Evolutionary conservation across 1,140 invertebrate genomes (phyloP).

Genomic region (Zophobas atratus): DNA sequence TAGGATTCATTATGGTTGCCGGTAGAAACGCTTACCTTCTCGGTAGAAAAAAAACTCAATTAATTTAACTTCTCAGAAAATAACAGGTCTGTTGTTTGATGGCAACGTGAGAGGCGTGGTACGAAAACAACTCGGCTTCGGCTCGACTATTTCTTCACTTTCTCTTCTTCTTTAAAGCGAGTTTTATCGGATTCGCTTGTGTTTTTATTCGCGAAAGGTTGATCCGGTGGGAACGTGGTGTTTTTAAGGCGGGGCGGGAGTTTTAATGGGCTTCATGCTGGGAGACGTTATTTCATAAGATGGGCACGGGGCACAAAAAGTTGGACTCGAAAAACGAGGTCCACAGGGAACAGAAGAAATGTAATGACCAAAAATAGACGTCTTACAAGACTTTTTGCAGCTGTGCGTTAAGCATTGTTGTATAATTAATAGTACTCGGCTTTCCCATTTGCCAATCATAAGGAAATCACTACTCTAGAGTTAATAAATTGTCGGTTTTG

Average conservation of each 20-base stretch:
- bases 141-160: constrained; percentile 31
- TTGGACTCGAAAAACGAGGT: not conserved
- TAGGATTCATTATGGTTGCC: constrained; percentile 60
- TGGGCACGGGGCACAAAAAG: not conserved
- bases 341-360: not conserved
- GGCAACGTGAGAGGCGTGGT: constrained; percentile 59
- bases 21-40: constrained; percentile 61
- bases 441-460: too few species aligned
- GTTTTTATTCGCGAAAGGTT: not conserved
- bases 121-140: constrained; percentile 52
- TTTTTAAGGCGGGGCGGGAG: not conserved
- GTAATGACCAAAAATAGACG: too few species aligned
- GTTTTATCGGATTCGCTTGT: constrained; percentile 1
- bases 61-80: constrained; percentile 64
- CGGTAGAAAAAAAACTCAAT: constrained; percentile 62
- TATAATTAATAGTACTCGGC: too few species aligned
- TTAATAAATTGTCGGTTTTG: too few species aligned
- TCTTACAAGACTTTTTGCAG: too few species aligned
- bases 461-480: too few species aligned
- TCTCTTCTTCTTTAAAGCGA: constrained; percentile 25
- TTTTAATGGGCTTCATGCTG: constrained; percentile 1
- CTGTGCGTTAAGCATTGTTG: too few species aligned
- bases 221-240: too few species aligned
- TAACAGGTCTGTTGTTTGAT: constrained; percentile 62
- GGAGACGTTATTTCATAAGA: not conserved